Evolutionary conservation across 2,797 vertebrate species (phyloP).

Genomic region (Tenualosa thibaudeaui): DNA sequence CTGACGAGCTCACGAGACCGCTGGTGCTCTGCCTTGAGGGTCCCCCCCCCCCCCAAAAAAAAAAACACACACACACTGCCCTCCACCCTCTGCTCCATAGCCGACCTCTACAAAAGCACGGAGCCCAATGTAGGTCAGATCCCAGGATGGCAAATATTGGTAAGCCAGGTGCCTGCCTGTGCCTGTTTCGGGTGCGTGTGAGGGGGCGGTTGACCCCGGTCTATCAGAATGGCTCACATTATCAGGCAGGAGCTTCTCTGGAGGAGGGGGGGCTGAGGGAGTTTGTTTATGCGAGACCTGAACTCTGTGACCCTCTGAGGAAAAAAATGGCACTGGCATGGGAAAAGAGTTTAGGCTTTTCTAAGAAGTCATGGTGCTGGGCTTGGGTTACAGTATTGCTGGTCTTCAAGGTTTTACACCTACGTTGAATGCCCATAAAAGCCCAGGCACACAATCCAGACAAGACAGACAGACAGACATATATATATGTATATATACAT

Average conservation of each 20-base stretch:
- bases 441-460: not conserved
- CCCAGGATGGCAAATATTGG: constrained; percentile 12
- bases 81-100: not conserved
- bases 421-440: not conserved
- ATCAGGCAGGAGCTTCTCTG: not conserved
- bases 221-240: not conserved
- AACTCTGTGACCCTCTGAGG: not conserved
- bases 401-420: not conserved
- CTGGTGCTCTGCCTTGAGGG: constrained; percentile 34
- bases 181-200: not conserved
- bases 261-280: not conserved
- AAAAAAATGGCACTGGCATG: not conserved
- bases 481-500: not conserved
- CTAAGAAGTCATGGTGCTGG: not conserved
- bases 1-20: constrained; percentile 47
- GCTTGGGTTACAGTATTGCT: not conserved
- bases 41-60: not conserved
- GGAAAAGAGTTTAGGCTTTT: not conserved
- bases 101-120: constrained; percentile 26
- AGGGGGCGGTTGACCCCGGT: not conserved
- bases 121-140: constrained; percentile 39
- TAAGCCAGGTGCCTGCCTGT: constrained; percentile 10
- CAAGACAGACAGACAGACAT: not conserved
- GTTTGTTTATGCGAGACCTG: not conserved
- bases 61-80: not conserved